Percentiles rank a stretch among this genome's conserved stretches.
Conservation (phyloP, 2,113 vertebrate species). For the Cariama cristata region DNA sequence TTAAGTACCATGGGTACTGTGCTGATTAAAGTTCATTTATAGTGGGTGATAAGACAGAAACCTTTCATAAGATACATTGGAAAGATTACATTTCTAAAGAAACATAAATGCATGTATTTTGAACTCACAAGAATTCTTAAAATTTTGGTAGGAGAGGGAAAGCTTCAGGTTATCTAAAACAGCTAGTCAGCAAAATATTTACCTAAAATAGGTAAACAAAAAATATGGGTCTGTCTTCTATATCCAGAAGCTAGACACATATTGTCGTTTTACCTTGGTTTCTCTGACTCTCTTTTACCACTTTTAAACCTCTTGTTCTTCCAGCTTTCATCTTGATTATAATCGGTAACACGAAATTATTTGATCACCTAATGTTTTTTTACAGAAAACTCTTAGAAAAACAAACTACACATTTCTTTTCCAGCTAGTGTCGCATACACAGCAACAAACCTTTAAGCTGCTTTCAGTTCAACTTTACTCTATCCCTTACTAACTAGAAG, state of each 20-base stretch:
- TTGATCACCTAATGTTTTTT: not conserved
- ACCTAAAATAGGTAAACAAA: not conserved
- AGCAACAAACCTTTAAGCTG: not conserved
- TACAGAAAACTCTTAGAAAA: not conserved
- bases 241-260: not conserved
- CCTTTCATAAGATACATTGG: not conserved
- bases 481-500: not conserved
- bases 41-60: not conserved
- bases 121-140: not conserved
- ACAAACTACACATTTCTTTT: not conserved
- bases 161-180: not conserved
- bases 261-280: not conserved
- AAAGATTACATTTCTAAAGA: not conserved
- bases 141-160: not conserved
- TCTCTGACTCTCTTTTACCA: not conserved
- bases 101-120: not conserved
- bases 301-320: not conserved
- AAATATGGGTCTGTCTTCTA: not conserved
- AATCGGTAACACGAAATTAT: not conserved
- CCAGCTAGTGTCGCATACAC: not conserved
- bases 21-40: not conserved
- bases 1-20: not conserved
- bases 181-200: not conserved
- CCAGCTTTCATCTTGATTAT: not conserved
- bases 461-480: not conserved